Conservation (phyloP, 2,888 invertebrate genomes). For the Pheosia tremula region DNA sequence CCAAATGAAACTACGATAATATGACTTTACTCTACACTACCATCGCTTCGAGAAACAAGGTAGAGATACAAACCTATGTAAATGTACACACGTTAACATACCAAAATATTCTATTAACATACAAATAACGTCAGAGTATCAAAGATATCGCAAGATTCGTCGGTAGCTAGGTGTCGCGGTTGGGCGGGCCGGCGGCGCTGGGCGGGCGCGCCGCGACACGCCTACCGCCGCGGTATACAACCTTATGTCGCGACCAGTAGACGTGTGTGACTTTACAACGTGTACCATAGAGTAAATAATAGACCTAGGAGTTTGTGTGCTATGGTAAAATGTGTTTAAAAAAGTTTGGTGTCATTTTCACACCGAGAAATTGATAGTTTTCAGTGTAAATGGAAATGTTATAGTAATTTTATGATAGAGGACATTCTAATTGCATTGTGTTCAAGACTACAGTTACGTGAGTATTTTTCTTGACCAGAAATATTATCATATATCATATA, state of each 20-base stretch:
- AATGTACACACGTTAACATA: not conserved
- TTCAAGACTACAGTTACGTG: no score
- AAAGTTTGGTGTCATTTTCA: not conserved
- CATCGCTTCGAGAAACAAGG: no score
- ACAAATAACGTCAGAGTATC: constrained; percentile 14
- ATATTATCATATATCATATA: no score
- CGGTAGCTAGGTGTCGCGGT: constrained; percentile 44
- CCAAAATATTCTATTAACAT: constrained; percentile 9
- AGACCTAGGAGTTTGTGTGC: not conserved
- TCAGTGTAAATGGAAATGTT: no score
- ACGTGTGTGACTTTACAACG: constrained; percentile 21
- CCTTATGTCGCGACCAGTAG: constrained; percentile 21
- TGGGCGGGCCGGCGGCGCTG: constrained; percentile 68
- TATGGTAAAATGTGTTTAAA: not conserved
- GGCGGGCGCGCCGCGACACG: constrained; percentile 71
- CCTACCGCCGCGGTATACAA: constrained; percentile 55
- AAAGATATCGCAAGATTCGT: constrained; percentile 44
- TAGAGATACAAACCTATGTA: not conserved
- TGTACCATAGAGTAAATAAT: constrained; percentile 40
- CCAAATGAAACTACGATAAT: no score
- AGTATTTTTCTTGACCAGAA: no score
- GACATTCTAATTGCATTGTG: no score
- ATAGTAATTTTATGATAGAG: no score
- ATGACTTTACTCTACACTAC: no score
- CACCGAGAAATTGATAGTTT: no score